A percentile compares a stretch with the other conserved stretches of the same genome.
Evolutionary conservation across 2,797 vertebrate genomes (phyloP).

Genomic region (Picus viridis): DNA sequence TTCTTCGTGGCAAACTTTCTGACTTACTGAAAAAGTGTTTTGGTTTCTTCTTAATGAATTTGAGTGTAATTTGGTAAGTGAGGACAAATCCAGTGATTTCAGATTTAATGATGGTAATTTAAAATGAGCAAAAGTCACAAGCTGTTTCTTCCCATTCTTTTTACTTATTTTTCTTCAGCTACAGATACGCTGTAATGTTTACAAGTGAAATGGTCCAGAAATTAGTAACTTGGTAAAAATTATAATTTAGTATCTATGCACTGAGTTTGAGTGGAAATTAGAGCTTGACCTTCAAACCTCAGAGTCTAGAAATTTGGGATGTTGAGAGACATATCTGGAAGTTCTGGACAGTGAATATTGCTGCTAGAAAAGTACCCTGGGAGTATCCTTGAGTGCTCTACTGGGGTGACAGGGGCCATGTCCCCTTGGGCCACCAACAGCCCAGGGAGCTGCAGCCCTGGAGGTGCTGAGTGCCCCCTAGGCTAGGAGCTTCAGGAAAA

Average conservation of each 20-base stretch:
- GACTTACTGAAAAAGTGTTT: not conserved
- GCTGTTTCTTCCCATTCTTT: not conserved
- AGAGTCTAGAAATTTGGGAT: not conserved
- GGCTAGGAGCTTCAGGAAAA: not conserved
- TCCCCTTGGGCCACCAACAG: accelerated
- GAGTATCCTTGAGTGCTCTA: accelerated
- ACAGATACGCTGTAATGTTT: not conserved
- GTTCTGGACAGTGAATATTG: not conserved
- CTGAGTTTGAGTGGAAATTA: not conserved
- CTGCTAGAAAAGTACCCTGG: not conserved
- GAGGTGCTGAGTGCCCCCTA: not conserved
- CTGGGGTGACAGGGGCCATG: accelerated
- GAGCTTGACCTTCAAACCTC: not conserved
- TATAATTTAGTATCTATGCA: not conserved
- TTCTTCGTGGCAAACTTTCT: not conserved
- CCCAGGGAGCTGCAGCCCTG: not conserved
- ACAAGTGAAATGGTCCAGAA: not conserved
- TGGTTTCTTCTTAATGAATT: not conserved
- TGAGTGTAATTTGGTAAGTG: not conserved
- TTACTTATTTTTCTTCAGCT: not conserved
- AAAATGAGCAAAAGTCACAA: not conserved
- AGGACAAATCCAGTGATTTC: not conserved
- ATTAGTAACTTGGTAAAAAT: not conserved
- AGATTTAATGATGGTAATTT: not conserved
- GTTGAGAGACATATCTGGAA: not conserved